phyloP scores from a whole-genome alignment of 1,140 invertebrate species.

The Drosophila orena region DNA sequence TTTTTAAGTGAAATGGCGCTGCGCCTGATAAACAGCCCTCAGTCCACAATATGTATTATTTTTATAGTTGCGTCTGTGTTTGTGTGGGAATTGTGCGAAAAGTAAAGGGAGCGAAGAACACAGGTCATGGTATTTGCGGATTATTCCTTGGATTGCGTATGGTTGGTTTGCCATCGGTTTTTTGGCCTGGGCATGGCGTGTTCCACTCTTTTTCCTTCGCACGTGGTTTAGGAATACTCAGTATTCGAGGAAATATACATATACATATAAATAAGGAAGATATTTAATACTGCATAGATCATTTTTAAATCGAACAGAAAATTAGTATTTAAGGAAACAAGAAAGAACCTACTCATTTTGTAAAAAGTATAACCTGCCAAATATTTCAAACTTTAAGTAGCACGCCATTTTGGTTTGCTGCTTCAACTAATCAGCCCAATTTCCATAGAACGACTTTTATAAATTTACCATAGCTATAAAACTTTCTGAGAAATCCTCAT shows the following conservation, averaged over 20 bases:
- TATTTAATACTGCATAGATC: no score
- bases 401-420: background rate
- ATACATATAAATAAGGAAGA: no score
- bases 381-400: no score
- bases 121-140: slow-evolving; percentile 66
- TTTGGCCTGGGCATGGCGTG: slow-evolving; percentile 43
- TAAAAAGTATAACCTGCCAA: no score
- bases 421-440: background rate
- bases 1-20: slow-evolving; percentile 80
- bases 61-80: slow-evolving; percentile 27
- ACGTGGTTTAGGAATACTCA: slow-evolving; percentile 37
- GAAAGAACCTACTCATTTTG: no score
- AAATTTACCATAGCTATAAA: slow-evolving; percentile 34
- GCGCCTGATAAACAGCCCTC: slow-evolving; percentile 37
- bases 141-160: slow-evolving; percentile 34
- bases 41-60: slow-evolving; percentile 6
- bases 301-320: no score
- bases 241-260: background rate
- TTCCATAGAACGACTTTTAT: slow-evolving; percentile 15
- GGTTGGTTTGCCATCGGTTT: slow-evolving; percentile 38
- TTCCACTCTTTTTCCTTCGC: slow-evolving; percentile 18
- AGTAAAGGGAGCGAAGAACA: slow-evolving; percentile 51
- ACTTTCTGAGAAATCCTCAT: slow-evolving; percentile 3
- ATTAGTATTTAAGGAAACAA: background rate
- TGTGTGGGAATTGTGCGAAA: slow-evolving; percentile 40